Evolutionary conservation across 1,140 invertebrate genomes (phyloP), one percentile per base, ranked within the genome.

Genomic region (Heterodera carotae): DNA sequence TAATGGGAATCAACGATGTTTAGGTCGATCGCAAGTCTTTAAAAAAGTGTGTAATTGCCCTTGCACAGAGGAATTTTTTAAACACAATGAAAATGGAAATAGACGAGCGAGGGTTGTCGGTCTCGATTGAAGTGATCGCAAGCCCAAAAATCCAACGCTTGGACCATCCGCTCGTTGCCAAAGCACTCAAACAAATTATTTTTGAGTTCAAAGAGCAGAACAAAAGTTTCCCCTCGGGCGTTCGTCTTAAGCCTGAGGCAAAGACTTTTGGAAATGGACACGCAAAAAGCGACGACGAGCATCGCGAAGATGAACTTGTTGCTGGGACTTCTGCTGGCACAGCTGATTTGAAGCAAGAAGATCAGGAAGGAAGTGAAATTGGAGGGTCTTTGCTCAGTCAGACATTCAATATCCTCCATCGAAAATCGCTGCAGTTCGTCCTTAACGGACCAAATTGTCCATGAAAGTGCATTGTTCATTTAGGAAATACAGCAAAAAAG

Each of bases 1-100:
- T 18, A 68, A 31, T 7, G 27, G 31, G 12, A 25, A 64, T 80
- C n/a, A n/a, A n/a, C n/a, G n/a, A n/a, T n/a, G n/a, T 86, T 39
- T 64, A 85, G 84, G 79, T 86, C 33, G 84, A 86, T 76, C 86
- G 86, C 66, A 86, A 86, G 62, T 87, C 85, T 4, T 34, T 85
- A 4, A 68, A 82, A 53, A 86, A 86, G 68, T 85, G 82, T 72
- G 43, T 86, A 7, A 60, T 82, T 6, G 84, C 85, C 15, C 66
- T 86, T 5, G 69, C 80, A 15, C 74, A 71, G 15, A 72, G 81
- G 36, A 68, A 76, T 22, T 71, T 85, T 12, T 31, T 70, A 2
- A 62, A 78, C 12, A 31, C 85, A n/a, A 78, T 48, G 18, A 75
- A 81, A 18, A 75, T 79, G 15, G 76, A 48, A 36, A 77, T 81